Conservation (phyloP, 2,797 vertebrate species). For the Ceryle rudis region DNA sequence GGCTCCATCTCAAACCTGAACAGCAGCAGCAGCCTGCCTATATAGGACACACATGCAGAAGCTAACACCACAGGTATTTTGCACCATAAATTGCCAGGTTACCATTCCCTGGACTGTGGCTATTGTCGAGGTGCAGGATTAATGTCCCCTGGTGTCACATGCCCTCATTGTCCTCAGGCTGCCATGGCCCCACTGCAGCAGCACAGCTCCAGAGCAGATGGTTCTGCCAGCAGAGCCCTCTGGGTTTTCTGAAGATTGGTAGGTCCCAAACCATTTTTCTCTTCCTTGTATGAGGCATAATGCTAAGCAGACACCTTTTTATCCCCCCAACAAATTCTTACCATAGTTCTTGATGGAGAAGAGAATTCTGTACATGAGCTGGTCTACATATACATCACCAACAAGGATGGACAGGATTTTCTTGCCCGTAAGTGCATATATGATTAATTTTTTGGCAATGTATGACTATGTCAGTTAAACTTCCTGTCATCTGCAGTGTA, state of each 20-base stretch:
- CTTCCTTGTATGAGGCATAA: fast-evolving
- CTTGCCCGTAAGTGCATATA: background rate
- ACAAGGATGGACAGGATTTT: background rate
- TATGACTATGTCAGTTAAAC: background rate
- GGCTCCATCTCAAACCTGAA: background rate
- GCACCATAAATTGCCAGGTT: background rate
- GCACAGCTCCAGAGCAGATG: background rate
- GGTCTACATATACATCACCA: background rate
- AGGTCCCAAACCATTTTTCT: background rate
- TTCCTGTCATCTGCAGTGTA: background rate
- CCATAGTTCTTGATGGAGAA: background rate
- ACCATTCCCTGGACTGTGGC: background rate
- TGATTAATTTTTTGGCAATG: background rate
- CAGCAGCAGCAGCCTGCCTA: background rate
- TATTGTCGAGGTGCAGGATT: background rate
- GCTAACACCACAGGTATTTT: background rate
- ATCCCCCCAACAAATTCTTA: background rate
- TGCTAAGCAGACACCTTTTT: background rate
- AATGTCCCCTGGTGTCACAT: fast-evolving
- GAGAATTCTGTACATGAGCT: background rate
- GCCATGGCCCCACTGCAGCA: background rate
- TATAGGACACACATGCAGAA: background rate
- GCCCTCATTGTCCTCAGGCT: background rate
- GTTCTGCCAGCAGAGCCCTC: background rate
- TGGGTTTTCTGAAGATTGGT: background rate